Conservation (phyloP, 2,797 vertebrate species). For the Muscicapa comitata region DNA sequence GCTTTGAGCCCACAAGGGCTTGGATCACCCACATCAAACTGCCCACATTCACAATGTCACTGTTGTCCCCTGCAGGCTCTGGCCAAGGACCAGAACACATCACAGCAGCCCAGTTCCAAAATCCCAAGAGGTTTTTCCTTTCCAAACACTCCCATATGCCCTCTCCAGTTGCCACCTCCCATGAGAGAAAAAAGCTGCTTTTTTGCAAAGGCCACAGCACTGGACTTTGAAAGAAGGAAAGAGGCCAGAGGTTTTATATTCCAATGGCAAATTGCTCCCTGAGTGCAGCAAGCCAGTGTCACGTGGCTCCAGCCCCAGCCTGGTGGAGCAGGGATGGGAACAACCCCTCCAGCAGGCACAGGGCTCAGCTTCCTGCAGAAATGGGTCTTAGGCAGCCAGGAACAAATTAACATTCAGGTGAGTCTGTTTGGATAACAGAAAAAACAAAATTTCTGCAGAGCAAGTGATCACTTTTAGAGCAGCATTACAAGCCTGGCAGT, state of each 20-base stretch:
- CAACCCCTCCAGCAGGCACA: accelerated
- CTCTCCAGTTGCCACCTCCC: not conserved
- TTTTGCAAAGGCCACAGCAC: not conserved
- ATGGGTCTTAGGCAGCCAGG: not conserved
- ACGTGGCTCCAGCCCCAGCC: not conserved
- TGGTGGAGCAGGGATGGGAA: accelerated
- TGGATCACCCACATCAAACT: not conserved
- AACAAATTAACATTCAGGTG: constrained; percentile 28
- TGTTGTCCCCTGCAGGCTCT: not conserved
- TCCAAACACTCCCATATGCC: not conserved
- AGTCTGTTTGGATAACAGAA: constrained; percentile 28
- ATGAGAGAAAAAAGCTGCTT: not conserved
- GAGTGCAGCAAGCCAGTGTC: not conserved
- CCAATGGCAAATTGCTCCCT: not conserved
- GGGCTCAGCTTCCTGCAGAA: not conserved
- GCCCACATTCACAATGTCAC: not conserved
- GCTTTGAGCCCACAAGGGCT: not conserved
- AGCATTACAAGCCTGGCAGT: constrained; percentile 24
- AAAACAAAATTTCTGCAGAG: not conserved
- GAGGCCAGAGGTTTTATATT: not conserved
- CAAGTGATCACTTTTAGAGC: constrained; percentile 3
- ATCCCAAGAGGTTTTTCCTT: not conserved
- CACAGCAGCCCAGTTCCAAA: not conserved
- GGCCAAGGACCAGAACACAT: not conserved
- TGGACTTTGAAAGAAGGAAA: not conserved